Evolutionary conservation across 2,888 invertebrate species (phyloP).

Genomic region (Myathropa florea): DNA sequence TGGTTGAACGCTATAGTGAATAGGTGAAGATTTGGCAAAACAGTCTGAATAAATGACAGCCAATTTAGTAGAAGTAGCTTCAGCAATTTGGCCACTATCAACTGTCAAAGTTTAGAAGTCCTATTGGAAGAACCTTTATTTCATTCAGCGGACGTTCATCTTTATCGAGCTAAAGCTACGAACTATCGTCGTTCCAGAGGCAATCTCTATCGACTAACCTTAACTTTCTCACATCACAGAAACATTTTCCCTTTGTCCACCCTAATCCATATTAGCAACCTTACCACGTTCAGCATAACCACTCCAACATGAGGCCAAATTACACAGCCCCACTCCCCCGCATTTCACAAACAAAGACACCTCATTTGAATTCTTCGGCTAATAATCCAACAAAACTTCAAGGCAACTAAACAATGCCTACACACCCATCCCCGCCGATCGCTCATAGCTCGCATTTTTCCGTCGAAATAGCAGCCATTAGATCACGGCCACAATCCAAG

Average conservation of each 20-base stretch:
- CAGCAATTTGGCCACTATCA: no score
- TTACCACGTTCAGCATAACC: background rate
- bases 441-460: background rate
- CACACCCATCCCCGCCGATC: background rate
- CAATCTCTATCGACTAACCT: no score
- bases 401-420: background rate
- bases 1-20: no score
- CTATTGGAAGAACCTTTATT: no score
- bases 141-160: no score
- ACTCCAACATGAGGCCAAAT: background rate
- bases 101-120: no score
- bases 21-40: no score
- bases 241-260: background rate
- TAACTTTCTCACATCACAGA: no score
- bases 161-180: no score
- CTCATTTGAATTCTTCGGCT: constrained; percentile 10
- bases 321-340: background rate
- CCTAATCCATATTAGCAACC: background rate
- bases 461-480: constrained; percentile 21
- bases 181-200: no score
- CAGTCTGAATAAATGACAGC: no score
- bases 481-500: constrained; percentile 31
- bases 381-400: background rate
- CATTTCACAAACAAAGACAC: background rate
- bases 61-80: no score